Base-by-base conservation (phyloP, 2,113 vertebrate genomes). In the Sturnira hondurensis region DNA sequence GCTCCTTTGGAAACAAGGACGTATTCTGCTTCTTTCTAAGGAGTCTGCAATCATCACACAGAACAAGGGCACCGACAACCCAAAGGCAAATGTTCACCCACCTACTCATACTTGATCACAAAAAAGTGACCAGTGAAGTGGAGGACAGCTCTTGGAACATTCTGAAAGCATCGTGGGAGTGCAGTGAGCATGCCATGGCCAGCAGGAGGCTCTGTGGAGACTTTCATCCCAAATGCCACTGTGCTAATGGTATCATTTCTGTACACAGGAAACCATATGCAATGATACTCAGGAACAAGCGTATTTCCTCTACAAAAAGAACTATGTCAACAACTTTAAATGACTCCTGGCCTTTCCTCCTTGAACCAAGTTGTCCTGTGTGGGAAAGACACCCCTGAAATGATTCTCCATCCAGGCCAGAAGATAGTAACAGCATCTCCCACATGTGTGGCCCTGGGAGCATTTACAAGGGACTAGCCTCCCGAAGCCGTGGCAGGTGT, bases 281-380 rank as follows among this genome's bases (percentile, higher is more conserved):
- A 89, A 58, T 83, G 36, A 90, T 82, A 77, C 85, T 81, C 54
- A 93, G 91, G 58, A 71, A 41, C 83, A 91, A 89, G 38, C 26
- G n/a, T 88, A 91, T 17, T 94, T 70, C 19, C 78, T 91, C 38
- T 78, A 41, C 45, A 77, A 92, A 96, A 68, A 94, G 31, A 91
- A 67, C 47, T 43, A 74, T 3, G 1, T 71, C 76, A 58, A 80
- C 91, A 88, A 33, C 70, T 74, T 70, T 17, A 77, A 92, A 56
- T 74, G 81, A 65, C 45, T 41, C 50, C n/a, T 38, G 41, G 86
- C 9, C 77, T 58, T 95, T 80, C 43, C 81, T 87, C 52, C 52
- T 77, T 43, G n/a, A 95, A 56, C 61, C 83, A 85, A 17, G 70
- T 61, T 77, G 67, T 89, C 73, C 4, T 47, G 13, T 45, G 36